Conservation (phyloP, 2,888 invertebrate species). For the Leptopilina drosophilae region DNA sequence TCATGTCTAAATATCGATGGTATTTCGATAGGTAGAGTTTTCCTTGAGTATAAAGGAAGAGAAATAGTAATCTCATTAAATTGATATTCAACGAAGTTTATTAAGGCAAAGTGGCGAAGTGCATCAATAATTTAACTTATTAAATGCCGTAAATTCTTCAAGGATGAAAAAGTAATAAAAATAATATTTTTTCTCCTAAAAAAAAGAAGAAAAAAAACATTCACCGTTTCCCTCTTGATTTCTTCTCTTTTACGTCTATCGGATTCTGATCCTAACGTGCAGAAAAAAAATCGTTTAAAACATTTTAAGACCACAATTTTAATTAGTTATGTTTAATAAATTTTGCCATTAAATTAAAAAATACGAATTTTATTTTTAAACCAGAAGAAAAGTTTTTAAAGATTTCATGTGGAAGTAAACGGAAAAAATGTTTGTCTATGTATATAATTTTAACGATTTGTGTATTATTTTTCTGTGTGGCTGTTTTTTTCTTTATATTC, state of each 20-base stretch:
- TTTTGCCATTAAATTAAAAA: too few species aligned
- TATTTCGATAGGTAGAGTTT: background rate
- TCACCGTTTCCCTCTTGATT: too few species aligned
- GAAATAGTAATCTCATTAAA: slow-evolving; percentile 12
- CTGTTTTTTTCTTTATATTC: background rate
- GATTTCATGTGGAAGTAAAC: too few species aligned
- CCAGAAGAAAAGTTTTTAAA: too few species aligned
- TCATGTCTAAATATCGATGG: background rate
- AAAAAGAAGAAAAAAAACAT: background rate
- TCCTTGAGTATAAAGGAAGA: background rate
- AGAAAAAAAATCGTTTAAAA: too few species aligned
- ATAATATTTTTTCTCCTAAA: background rate
- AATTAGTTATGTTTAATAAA: too few species aligned
- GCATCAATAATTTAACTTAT: slow-evolving; percentile 15
- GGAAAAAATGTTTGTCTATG: too few species aligned
- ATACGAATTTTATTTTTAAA: too few species aligned
- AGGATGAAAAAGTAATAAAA: background rate
- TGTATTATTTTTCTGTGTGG: background rate
- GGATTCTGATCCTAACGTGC: too few species aligned
- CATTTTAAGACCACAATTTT: too few species aligned
- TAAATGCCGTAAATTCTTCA: background rate
- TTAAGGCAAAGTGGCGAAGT: slow-evolving; percentile 1
- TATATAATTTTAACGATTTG: too few species aligned
- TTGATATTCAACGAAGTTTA: slow-evolving; percentile 23
- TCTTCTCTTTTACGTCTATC: too few species aligned